Evolutionary conservation across 2,888 invertebrate genomes (phyloP).

Genomic region (Meloe dianella): DNA sequence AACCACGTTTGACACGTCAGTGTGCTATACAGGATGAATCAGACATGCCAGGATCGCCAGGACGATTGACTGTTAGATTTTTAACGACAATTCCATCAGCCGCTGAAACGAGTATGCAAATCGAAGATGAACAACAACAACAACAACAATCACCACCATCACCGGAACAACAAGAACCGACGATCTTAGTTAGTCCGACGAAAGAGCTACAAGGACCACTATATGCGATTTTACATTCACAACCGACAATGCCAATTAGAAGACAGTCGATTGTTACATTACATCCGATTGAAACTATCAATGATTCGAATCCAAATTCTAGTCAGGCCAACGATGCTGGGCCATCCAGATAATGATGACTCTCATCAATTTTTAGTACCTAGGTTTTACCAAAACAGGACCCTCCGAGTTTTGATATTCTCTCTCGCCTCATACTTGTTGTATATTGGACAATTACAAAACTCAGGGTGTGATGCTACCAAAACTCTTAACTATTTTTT

Average conservation of each 20-base stretch:
- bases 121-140: conserved; percentile 66
- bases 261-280: conserved; percentile 58
- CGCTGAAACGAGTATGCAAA: conserved; percentile 72
- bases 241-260: conserved; percentile 47
- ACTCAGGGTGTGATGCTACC: conserved; percentile 32
- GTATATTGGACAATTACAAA: conserved; percentile 2
- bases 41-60: conserved; percentile 69
- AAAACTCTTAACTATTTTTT: conserved; percentile 32
- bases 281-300: conserved; percentile 52
- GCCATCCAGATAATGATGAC: conserved; percentile 47
- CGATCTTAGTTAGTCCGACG: conserved; percentile 53
- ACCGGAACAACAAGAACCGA: conserved; percentile 16
- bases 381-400: conserved; percentile 34
- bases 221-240: conserved; percentile 57
- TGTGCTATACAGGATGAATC: conserved; percentile 77
- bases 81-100: conserved; percentile 77
- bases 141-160: conserved; percentile 6
- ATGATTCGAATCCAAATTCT: conserved; percentile 32
- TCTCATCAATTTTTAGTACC: conserved; percentile 28
- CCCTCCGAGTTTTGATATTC: conserved; percentile 22
- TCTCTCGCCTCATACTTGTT: too few relatives aligned
- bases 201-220: conserved; percentile 55
- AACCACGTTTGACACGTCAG: conserved; percentile 81
- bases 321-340: conserved; percentile 45
- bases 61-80: conserved; percentile 64